phyloP scores from a whole-genome alignment of 1,140 invertebrate species.

The Meteorus sp. region DNA sequence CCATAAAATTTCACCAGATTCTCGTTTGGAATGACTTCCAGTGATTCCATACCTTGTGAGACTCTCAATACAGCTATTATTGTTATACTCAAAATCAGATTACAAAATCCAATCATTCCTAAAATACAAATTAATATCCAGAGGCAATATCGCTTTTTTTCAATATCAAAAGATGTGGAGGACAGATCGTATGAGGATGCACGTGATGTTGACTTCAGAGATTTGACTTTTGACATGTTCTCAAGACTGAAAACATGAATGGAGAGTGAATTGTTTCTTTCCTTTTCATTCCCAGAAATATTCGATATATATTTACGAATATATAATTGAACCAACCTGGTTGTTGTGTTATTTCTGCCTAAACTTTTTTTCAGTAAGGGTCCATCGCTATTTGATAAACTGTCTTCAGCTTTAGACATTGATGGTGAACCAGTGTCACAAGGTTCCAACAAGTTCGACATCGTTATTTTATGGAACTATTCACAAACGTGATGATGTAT shows the following conservation, averaged over 20 bases:
- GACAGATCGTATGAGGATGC: constrained; percentile 20
- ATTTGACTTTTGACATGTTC: constrained; percentile 29
- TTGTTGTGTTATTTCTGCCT: constrained; percentile 29
- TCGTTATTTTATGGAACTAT: no score
- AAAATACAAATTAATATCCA: constrained; percentile 52
- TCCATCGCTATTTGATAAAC: constrained; percentile 53
- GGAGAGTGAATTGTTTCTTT: background rate
- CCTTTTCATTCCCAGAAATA: no score
- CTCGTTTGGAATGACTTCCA: constrained; percentile 80
- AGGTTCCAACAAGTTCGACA: constrained; percentile 39
- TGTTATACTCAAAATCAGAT: constrained; percentile 51
- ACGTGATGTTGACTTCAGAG: constrained; percentile 17
- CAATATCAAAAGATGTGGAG: constrained; percentile 25
- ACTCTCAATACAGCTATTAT: constrained; percentile 53
- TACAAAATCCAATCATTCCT: constrained; percentile 50
- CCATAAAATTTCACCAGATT: constrained; percentile 81
- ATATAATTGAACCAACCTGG: constrained; percentile 31
- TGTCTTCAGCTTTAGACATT: constrained; percentile 52
- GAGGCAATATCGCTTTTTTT: constrained; percentile 45
- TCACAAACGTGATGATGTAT: no score
- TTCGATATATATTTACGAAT: constrained; percentile 12
- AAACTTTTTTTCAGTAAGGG: constrained; percentile 44
- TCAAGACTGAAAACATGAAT: constrained; percentile 24
- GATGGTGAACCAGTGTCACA: constrained; percentile 46
- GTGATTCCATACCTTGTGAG: constrained; percentile 73